Percentiles rank a stretch among this genome's conserved stretches.
These are phyloP conservation scores for Lasioglossum albipes DNA, from an alignment of 1,140 invertebrate genomes.

Conservation along the genomic window DNA sequence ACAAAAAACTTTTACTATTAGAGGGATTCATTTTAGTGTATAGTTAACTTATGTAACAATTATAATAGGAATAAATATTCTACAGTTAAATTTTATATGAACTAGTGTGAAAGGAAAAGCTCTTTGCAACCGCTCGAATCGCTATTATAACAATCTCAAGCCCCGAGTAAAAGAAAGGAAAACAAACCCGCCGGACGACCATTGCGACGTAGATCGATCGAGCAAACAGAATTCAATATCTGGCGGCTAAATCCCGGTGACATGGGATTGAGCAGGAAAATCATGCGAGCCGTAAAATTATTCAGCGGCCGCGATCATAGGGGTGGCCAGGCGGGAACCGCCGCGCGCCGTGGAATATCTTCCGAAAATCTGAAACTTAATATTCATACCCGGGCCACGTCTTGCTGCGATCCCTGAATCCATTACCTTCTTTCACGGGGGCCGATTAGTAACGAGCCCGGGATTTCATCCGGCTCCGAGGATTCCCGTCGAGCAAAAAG, in stretches of 20 bases:
- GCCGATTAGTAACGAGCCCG: slow-evolving; percentile 55
- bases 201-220: background rate
- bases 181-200: background rate
- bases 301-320: slow-evolving; percentile 7
- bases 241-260: no score
- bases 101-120: no score
- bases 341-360: slow-evolving; percentile 5
- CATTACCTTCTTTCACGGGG: slow-evolving; percentile 56
- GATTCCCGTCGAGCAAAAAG: slow-evolving; percentile 44
- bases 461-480: slow-evolving; percentile 44
- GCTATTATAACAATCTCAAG: no score
- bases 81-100: no score
- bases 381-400: slow-evolving; percentile 56
- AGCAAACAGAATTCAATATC: background rate
- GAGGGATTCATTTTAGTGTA: no score
- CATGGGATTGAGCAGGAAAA: slow-evolving; percentile 2
- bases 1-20: no score
- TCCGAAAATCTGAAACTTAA: slow-evolving; percentile 57
- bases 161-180: no score
- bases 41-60: no score
- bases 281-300: slow-evolving; percentile 40
- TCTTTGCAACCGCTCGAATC: no score
- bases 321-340: background rate
- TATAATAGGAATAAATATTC: no score
- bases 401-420: slow-evolving; percentile 55